Evolutionary conservation across 2,797 vertebrate species (phyloP).

Genomic region (Adelosebastes latens): DNA sequence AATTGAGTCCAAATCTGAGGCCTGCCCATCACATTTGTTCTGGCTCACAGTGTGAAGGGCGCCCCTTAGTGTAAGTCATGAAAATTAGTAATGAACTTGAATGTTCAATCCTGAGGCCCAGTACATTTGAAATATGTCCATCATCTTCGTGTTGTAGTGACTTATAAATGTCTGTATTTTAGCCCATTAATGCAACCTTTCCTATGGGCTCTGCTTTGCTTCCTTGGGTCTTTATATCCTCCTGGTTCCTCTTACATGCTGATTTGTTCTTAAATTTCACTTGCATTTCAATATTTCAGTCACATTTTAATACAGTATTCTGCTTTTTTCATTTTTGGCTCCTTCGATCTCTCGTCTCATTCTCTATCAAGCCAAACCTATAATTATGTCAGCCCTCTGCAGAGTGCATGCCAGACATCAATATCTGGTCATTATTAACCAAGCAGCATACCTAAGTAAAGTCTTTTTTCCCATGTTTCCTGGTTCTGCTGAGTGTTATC

Average conservation of each 20-base stretch:
- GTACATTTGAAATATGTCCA: background rate
- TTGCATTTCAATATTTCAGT: background rate
- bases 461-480: conserved; percentile 8
- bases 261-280: background rate
- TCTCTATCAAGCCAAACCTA: conserved; percentile 16
- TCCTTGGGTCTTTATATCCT: background rate
- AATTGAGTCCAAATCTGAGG: background rate
- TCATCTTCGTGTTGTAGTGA: background rate
- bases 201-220: background rate
- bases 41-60: background rate
- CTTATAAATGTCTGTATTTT: background rate
- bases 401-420: conserved; percentile 17
- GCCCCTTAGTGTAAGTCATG: background rate
- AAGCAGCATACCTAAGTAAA: conserved; percentile 14
- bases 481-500: conserved; percentile 7
- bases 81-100: background rate
- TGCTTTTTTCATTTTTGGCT: background rate
- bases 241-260: background rate
- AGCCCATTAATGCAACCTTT: background rate
- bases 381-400: conserved; percentile 30
- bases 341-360: conserved; percentile 4
- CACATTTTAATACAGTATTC: background rate
- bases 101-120: background rate
- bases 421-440: conserved; percentile 36
- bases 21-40: background rate